Conservation (phyloP, 2,888 invertebrate genomes). For the Lumbricus terrestris region DNA sequence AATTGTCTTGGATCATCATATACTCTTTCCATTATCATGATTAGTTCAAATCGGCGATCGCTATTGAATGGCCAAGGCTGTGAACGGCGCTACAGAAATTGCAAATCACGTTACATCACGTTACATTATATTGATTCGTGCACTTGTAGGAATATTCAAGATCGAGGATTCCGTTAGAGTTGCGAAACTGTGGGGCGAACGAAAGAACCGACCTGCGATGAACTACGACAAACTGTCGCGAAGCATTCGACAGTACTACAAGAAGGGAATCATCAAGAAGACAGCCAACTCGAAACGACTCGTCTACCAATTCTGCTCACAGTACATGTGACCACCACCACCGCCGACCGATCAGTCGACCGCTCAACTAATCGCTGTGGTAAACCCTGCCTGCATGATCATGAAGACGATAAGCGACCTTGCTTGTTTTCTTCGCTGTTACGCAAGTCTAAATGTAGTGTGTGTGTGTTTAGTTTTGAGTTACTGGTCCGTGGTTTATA, state of each 20-base stretch:
- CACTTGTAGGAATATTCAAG: slow-evolving; percentile 75
- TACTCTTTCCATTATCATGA: no score
- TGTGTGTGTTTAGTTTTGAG: background rate
- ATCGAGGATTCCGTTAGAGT: slow-evolving; percentile 97
- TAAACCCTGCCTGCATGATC: background rate
- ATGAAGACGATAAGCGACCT: background rate
- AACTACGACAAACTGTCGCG: slow-evolving; percentile 98
- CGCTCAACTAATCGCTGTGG: background rate
- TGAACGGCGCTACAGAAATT: no score
- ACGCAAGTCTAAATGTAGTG: background rate
- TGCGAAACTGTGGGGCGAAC: slow-evolving; percentile 92
- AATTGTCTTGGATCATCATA: no score
- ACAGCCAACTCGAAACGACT: slow-evolving; percentile 95
- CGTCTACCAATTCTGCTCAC: slow-evolving; percentile 97
- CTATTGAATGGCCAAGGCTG: no score
- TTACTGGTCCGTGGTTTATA: background rate
- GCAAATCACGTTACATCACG: no score
- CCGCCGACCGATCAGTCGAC: no score
- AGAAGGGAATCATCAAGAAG: slow-evolving; percentile 94
- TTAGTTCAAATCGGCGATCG: no score
- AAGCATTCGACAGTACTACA: slow-evolving; percentile 97
- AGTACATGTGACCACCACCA: slow-evolving; percentile 69
- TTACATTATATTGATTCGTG: no score
- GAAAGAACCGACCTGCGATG: slow-evolving; percentile 98
- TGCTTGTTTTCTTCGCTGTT: background rate